Conservation (phyloP, 2,888 invertebrate genomes). For the Pherbina coryleti region DNA sequence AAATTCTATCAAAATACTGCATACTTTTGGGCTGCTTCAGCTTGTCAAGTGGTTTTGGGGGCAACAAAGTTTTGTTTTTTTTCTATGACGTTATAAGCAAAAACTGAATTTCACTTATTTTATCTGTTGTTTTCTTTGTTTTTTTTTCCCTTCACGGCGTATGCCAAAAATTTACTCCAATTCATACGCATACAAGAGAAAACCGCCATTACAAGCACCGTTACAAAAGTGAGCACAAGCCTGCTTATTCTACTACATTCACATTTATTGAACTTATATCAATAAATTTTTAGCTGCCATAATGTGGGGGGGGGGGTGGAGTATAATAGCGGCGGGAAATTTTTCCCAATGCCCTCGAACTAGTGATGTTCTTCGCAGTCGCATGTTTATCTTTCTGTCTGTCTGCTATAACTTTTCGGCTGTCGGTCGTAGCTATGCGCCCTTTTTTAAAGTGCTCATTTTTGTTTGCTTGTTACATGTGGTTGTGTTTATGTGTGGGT, state of each 20-base stretch:
- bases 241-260: background rate
- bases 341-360: background rate
- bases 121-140: too few species aligned
- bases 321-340: background rate
- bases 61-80: too few species aligned
- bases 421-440: background rate
- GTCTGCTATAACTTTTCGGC: too few species aligned
- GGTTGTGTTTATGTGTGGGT: background rate
- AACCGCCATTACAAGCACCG: background rate
- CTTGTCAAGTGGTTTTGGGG: too few species aligned
- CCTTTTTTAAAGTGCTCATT: background rate
- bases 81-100: too few species aligned
- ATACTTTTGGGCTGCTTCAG: too few species aligned
- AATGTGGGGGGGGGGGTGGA: too few species aligned
- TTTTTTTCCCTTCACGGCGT: too few species aligned
- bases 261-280: slow-evolving; percentile 3
- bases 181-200: background rate
- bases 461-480: background rate
- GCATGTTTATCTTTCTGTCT: background rate
- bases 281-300: background rate
- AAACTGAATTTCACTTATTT: too few species aligned
- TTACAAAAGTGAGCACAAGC: background rate
- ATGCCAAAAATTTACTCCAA: background rate
- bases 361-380: slow-evolving; percentile 7
- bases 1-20: too few species aligned